Base-by-base conservation (phyloP, 2,113 vertebrate species). In the Indicator maculatus region DNA sequence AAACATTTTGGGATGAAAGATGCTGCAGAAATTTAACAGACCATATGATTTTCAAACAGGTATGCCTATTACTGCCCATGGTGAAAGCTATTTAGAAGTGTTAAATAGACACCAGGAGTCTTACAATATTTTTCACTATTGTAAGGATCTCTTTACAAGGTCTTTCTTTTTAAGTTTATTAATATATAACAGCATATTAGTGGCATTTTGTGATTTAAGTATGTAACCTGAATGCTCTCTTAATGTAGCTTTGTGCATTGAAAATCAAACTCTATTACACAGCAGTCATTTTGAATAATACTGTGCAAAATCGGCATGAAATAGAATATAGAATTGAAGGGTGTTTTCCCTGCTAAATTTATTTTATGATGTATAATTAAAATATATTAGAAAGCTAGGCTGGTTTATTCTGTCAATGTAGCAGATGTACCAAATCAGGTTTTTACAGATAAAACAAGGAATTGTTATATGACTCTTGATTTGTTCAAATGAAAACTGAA, bases 341-440 rank as follows among this genome's bases (percentile, higher is more conserved):
- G 24, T 56, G 50, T 83, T 94, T 88, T 87, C 70, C n/a, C 65
- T 65, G 14, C 89, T 67, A 94, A 79, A 66, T 88, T 93, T 82
- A 56, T 78, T 82, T 87, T 74, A 79, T 82, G 31, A 82, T 60
- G 63, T 28, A 63, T 64, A 69, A 86, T 58, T 89, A 86, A 90
- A 84, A 76, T 89, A 55, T 33, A 67, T 70, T 50, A 74, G 66
- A 90, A 87, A 91, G 38, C 21, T 28, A 59, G 89, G 41, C n/a
- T 84, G 30, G 12, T 81, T 76, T 80, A 4, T 70, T 96, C 70
- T 87, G 44, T 45, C 50, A 81, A 28, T 66, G 45, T 6, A 86
- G 24, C 27, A 93, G 28, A 72, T 31, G 50, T 26, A 16, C 76
- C 31, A 75, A 82, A 50, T 24, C 10, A 45, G 15, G 1, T 9